Percentiles rank a stretch among this genome's conserved stretches.
Conservation (phyloP, 2,888 invertebrate genomes). For the Caenorhabditis panamensis region DNA sequence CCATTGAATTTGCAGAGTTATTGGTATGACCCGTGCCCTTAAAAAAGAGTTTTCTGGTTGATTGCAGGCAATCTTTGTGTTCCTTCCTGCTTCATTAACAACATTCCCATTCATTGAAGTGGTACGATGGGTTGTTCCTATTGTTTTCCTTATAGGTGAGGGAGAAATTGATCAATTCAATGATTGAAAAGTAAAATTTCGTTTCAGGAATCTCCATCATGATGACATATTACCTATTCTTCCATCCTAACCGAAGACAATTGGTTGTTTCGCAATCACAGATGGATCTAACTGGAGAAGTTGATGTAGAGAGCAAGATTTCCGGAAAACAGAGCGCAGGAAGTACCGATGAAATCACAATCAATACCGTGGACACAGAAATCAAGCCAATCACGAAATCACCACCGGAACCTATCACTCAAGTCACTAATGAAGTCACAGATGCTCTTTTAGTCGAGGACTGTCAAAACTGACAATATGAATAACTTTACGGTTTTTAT, state of each 20-base stretch:
- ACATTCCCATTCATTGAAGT: conserved; percentile 18
- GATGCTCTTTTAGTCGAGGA: conserved; percentile 14
- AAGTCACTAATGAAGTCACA: neutral
- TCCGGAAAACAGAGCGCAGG: neutral
- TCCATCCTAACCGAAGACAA: conserved; percentile 69
- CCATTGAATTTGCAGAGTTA: conserved; percentile 70
- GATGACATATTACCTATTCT: conserved; percentile 69
- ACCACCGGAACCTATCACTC: neutral
- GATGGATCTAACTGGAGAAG: neutral
- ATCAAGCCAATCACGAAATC: too few species aligned
- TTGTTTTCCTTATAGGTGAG: conserved; percentile 16
- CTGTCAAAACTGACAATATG: conserved; percentile 10
- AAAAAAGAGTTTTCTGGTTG: neutral
- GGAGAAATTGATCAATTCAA: neutral
- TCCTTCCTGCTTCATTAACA: neutral
- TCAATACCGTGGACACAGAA: neutral
- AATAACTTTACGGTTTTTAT: neutral
- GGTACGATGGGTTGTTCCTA: conserved; percentile 15
- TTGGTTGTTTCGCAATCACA: neutral
- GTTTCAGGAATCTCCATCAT: conserved; percentile 65
- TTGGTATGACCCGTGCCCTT: conserved; percentile 47
- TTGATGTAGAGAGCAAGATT: neutral
- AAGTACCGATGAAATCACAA: neutral
- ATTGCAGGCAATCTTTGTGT: conserved; percentile 22
- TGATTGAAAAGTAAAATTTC: neutral